Evolutionary conservation across 2,888 invertebrate species (phyloP), one percentile per base, ranked within the genome.

Genomic region (Callyntrura guangdongensis): DNA sequence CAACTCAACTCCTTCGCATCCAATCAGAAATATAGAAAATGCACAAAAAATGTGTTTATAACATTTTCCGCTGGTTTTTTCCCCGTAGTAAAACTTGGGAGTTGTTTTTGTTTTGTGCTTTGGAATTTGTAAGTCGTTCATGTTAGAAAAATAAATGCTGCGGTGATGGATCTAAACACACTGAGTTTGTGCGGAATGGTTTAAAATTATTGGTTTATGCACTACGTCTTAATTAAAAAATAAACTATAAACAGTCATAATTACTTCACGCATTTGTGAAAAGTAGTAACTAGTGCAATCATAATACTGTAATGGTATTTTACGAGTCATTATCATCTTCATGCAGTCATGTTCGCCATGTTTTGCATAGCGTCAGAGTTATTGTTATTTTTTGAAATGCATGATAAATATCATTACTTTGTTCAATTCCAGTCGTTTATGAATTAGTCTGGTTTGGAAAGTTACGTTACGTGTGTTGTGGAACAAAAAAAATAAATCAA

Each of bases 1-100:
- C 86, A 86, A 86, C 47, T 49, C 17, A 56, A 79, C 27, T 79
- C 59, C 36, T 27, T 59, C 59, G 77, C 77, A 72, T 74, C 45
- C 20, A 72, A 59, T 74, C 85, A 36, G 27, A 47, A 22, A 36
- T 85, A 20, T 9, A 72, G 17, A 47, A 11, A 47, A 49, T 45
- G n/a, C 9, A 72, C n/a, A 12, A 22, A 72, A 47, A 74, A 47
- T 22, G 74, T 49, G 9, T 3, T 74, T 22, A 49, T 49, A 14
- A n/a, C 72, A 4, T 36, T 17, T 47, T 45, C 4, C 22, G 0
- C 45, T 47, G n/a, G n/a, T n/a, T n/a, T 17, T 72, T 45, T 47
- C 72, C 45, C 36, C 17, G 17, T 17, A 22, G 17, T 17, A 0
- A 5, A 22, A 64, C 20, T 22, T 22, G 8, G 20, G 20, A 64